Conservation (phyloP, 2,888 invertebrate genomes). For the Byasa hedistus region DNA sequence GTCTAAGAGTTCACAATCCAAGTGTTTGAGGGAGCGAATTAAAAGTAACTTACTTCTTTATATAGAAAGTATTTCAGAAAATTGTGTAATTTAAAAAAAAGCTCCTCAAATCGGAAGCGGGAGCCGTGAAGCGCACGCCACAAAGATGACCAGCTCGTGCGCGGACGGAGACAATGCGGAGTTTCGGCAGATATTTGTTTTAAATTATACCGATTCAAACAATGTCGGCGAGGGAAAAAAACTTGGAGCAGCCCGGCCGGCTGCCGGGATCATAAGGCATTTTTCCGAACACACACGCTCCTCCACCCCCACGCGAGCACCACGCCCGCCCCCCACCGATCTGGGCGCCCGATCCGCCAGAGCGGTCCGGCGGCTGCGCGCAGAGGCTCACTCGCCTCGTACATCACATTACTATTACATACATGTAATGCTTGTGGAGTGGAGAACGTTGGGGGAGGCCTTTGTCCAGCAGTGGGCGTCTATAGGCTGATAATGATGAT, state of each 20-base stretch:
- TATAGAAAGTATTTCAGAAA: too few species aligned
- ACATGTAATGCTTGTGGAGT: too few species aligned
- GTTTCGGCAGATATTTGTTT: conserved; percentile 32
- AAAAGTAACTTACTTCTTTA: too few species aligned
- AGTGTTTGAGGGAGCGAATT: too few species aligned
- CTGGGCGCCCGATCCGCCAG: conserved; percentile 66
- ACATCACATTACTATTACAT: too few species aligned
- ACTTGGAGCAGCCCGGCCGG: conserved; percentile 50
- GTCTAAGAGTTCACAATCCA: too few species aligned
- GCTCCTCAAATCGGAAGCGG: background rate
- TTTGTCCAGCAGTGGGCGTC: too few species aligned
- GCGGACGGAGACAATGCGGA: conserved; percentile 13
- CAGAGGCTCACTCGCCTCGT: background rate
- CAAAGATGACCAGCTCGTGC: conserved; percentile 10
- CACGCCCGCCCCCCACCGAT: conserved; percentile 50
- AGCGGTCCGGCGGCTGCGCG: conserved; percentile 39
- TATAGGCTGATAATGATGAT: too few species aligned
- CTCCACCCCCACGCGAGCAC: conserved; percentile 33
- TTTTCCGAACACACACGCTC: conserved; percentile 76
- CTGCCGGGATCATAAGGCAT: conserved; percentile 74
- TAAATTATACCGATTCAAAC: conserved; percentile 45
- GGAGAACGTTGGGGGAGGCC: too few species aligned
- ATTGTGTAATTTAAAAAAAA: background rate
- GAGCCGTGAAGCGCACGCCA: background rate
- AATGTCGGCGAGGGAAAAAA: conserved; percentile 51